Conservation (phyloP, 2,113 vertebrate genomes). For the Eudorcas thomsonii region DNA sequence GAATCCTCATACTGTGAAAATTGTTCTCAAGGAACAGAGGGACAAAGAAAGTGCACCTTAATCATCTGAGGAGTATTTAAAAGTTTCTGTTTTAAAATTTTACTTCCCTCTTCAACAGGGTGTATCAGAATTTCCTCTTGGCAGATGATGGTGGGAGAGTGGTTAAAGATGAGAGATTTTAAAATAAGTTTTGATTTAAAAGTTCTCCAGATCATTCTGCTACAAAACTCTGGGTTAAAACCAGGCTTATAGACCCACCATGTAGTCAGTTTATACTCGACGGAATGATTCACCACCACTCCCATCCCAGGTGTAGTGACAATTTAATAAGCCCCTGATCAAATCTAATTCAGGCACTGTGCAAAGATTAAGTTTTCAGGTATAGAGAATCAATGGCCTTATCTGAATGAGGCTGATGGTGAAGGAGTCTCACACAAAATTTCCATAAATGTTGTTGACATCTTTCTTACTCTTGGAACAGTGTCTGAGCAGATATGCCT, state of each 20-base stretch:
- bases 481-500: not conserved
- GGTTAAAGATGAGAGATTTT: not conserved
- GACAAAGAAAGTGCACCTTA: not conserved
- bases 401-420: not conserved
- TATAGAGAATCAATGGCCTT: not conserved
- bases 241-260: not conserved
- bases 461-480: not conserved
- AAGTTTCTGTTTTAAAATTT: not conserved
- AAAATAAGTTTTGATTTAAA: not conserved
- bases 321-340: not conserved
- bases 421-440: not conserved
- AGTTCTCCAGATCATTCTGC: not conserved
- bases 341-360: not conserved
- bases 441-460: slow-evolving; percentile 30
- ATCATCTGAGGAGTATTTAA: not conserved
- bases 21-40: not conserved
- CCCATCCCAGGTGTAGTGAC: not conserved
- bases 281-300: not conserved
- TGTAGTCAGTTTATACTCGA: not conserved
- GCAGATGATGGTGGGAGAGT: not conserved
- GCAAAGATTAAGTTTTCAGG: not conserved
- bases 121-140: not conserved
- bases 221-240: not conserved
- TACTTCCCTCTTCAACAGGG: not conserved
- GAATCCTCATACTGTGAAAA: not conserved